Evolutionary conservation across 1,140 invertebrate species (phyloP), one percentile per base, ranked within the genome.

Genomic region (Pseudobourletiella spinata): DNA sequence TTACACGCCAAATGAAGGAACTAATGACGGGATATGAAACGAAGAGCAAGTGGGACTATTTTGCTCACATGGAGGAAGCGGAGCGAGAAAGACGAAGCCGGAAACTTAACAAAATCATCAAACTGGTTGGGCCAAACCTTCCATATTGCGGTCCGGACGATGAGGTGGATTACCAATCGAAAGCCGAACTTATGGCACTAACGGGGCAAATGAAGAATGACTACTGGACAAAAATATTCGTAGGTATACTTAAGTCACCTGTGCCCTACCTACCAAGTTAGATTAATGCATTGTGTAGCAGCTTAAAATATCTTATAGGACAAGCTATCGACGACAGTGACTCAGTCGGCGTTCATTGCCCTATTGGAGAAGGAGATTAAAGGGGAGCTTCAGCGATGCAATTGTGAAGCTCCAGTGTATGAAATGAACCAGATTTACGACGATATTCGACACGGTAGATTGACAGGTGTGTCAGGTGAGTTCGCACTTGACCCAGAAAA

Each of bases 301-400:
- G n/a, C n/a, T n/a, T n/a, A n/a, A n/a, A n/a, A n/a, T n/a, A n/a
- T n/a, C n/a, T n/a, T n/a, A n/a, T n/a, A n/a, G n/a, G n/a, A n/a
- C n/a, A n/a, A n/a, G n/a, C n/a, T n/a, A n/a, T n/a, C n/a, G 1
- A 46, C 59, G 3, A 66, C 57, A 6, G 59, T 62, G 4, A 15
- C 59, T 15, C 55, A 62, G 25, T 66, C 64, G 1, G 22, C 35
- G 0, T 66, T 58, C 26, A 16, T 56, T 1, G 18, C 50, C 2
- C 46, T 15, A 0, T 42, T 66, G 2, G 39, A 52, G 4, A 29
- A 46, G 11, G 8, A 26, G 15, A 43, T 61, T 0, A 25, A 44
- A 3, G 25, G 1, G 1, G 64, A 66, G 28, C 58, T 61, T n/a
- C 3, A n/a, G 2, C 24, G 42, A 18, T 46, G n/a, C 0, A 43